Evolutionary conservation across 2,797 vertebrate species (phyloP).

Genomic region (Xerus rutilus): DNA sequence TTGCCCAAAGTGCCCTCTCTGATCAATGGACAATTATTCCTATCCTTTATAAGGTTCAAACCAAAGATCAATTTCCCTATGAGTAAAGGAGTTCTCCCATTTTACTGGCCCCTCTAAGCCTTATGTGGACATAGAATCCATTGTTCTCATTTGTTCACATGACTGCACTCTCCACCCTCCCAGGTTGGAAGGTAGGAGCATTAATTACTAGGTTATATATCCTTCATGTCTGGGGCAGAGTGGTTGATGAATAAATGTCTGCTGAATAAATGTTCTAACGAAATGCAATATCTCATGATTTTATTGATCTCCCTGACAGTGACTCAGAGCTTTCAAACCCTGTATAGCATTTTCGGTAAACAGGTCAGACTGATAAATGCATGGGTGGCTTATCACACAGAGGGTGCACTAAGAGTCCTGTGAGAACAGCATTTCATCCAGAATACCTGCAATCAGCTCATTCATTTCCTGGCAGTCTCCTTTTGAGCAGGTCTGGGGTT

Average conservation of each 20-base stretch:
- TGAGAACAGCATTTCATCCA: neutral
- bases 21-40: neutral
- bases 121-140: neutral
- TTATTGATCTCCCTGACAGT: slow-evolving; percentile 84
- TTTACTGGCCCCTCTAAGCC: neutral
- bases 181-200: too few species aligned
- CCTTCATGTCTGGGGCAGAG: neutral
- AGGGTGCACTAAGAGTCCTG: neutral
- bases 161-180: neutral
- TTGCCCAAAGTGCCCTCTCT: neutral
- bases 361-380: slow-evolving; percentile 82
- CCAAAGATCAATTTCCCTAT: neutral
- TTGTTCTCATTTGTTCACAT: neutral
- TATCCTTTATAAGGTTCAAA: neutral
- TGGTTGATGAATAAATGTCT: neutral
- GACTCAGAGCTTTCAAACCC: slow-evolving; percentile 75
- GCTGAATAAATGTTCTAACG: neutral
- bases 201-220: neutral
- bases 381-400: neutral
- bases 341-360: slow-evolving; percentile 85
- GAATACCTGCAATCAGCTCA: neutral
- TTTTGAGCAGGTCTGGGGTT: neutral
- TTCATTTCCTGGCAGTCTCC: neutral
- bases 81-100: neutral
- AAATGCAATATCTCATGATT: neutral